Base-by-base conservation (phyloP, 1,140 invertebrate species). In the Orius laevigatus region DNA sequence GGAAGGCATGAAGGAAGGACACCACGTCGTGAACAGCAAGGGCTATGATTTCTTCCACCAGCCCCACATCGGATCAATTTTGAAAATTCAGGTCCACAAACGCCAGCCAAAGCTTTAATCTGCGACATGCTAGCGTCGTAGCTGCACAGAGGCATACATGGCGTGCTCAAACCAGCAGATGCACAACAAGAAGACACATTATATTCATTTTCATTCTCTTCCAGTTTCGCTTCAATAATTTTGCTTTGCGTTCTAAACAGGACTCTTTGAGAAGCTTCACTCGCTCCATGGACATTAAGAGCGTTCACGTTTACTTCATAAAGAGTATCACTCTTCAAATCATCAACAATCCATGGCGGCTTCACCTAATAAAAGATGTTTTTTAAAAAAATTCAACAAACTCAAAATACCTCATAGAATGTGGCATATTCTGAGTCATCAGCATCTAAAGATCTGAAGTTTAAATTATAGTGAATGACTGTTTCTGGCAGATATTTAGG, bases 291-390 rank as follows among this genome's bases (percentile, higher is more conserved):
- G 2, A 71, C 71, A 62, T 89, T 89, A 16, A 79, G 72, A n/a
- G 83, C 81, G 56, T 80, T 76, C 12, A 87, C 75, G 58, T 75
- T 87, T 49, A 84, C 78, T 62, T 89, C 84, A 59, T 89, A 87
- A 55, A 81, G 72, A 1, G 75, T 74, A 57, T 78, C 74, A 5
- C 77, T 72, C 55, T 77, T 70, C 16, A 88, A 65, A 53, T 75
- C 71, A 64, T 84, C 80, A 49, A 87, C 60, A 49, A 88, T 75
- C 56, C 72, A 79, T 5, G 84, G 83, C 20, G 79, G 74, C 54
- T 73, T 72, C 14, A 74, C 64, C 71, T 75, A 49, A 32, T 19
- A 16, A 46, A 50, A 44, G 19, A 31, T 38, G 12, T 3, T 31
- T 35, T 15, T 5, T 20, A 33, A 42, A 25, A 51, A 38, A 48